Base-by-base conservation (phyloP, 2,888 invertebrate genomes). In the Tenthredo distinguenda region DNA sequence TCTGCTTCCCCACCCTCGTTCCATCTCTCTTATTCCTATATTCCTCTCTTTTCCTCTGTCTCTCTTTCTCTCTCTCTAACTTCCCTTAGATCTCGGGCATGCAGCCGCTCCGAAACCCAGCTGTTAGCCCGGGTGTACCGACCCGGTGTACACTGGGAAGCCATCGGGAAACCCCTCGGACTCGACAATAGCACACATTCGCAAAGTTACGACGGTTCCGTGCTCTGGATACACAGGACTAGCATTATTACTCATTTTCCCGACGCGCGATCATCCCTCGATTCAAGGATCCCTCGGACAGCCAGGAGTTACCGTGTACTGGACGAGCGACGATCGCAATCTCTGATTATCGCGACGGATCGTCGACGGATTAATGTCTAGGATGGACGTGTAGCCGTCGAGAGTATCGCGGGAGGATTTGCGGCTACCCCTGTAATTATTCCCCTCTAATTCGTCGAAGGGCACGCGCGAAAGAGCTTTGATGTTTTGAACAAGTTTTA, bases 201-300 rank as follows among this genome's bases (percentile, higher is more conserved):
- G 84, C 85, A 72, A 87, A 88, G 85, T 87, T 86, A 86, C 85
- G 81, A 77, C 83, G 74, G 85, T 86, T 55, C 86, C 88, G 87
- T 86, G 88, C 85, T 85, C 79, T 71, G 87, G 86, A 84, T 87
- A 81, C 87, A 84, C 82, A 87, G 85, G 68, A 85, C 65, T 85
- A 55, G 82, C 85, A 83, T 88, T 87, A 87, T 79, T 40, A 68
- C 85, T 58, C 85, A 85, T 79, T 62, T 72, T 50, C 82, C 72
- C 68, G 40, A 84, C 58, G 62, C 74, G 58, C 43, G 84, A 84
- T 84, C 84, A 58, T 31, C 40, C 40, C 76, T 47, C 31, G 83
- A 83, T 83, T 83, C 40, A 26, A 34, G 68, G 68, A 31, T 68
- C 62, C 26, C 76, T 86, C 40, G 72, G 84, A 83, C 65, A n/a